Conservation (phyloP, 2,888 invertebrate genomes). For the Dioctria rufipes region DNA sequence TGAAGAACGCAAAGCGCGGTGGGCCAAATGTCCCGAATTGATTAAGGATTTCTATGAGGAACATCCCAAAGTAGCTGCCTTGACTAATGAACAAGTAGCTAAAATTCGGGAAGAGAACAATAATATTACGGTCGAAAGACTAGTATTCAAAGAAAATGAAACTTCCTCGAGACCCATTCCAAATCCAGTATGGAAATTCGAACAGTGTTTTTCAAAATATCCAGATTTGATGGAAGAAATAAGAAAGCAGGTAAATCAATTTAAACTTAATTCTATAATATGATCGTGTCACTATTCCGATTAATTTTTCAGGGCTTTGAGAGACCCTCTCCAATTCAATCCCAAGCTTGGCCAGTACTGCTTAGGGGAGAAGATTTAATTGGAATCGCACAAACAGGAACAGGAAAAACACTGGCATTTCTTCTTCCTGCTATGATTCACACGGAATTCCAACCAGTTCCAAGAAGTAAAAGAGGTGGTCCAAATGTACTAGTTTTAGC, state of each 20-base stretch:
- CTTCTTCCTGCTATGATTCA: slow-evolving; percentile 94
- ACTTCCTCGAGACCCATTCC: slow-evolving; percentile 66
- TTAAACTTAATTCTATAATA: too few species aligned
- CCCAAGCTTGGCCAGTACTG: slow-evolving; percentile 95
- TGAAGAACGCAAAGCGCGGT: slow-evolving; percentile 74
- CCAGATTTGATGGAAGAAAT: slow-evolving; percentile 90
- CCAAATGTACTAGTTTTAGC: slow-evolving; percentile 92
- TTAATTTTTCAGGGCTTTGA: slow-evolving; percentile 74
- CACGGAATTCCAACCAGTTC: slow-evolving; percentile 87
- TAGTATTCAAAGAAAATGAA: slow-evolving; percentile 73
- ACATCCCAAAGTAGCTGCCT: slow-evolving; percentile 78
- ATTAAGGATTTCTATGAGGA: slow-evolving; percentile 89
- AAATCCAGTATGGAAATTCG: slow-evolving; percentile 77
- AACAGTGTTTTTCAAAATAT: slow-evolving; percentile 85
- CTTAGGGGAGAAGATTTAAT: slow-evolving; percentile 93
- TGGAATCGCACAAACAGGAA: slow-evolving; percentile 96
- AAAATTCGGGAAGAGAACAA: slow-evolving; percentile 78
- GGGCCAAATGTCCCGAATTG: slow-evolving; percentile 79
- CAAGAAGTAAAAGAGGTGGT: slow-evolving; percentile 81
- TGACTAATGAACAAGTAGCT: slow-evolving; percentile 77
- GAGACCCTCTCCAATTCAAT: slow-evolving; percentile 92
- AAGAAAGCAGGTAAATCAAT: slow-evolving; percentile 74
- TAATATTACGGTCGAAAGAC: slow-evolving; percentile 81
- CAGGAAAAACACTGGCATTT: slow-evolving; percentile 96
- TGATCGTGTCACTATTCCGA: too few species aligned